A percentile compares a stretch with the other conserved stretches of the same genome.
Conservation (phyloP, 1,140 invertebrate species). For the Metopolophium dirhodum region DNA sequence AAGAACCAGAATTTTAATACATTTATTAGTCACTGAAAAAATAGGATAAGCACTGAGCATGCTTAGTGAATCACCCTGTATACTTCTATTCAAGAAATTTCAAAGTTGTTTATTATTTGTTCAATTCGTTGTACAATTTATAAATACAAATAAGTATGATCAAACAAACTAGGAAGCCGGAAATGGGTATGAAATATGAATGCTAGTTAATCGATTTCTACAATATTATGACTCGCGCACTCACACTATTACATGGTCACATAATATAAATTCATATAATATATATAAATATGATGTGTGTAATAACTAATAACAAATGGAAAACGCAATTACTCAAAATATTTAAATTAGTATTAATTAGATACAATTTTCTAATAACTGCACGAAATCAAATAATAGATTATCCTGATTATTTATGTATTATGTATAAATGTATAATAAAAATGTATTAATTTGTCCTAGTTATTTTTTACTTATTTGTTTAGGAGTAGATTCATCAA, state of each 20-base stretch:
- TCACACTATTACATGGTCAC: background rate
- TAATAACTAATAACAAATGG: background rate
- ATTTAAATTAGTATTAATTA: background rate
- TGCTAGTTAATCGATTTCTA: background rate
- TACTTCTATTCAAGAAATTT: background rate
- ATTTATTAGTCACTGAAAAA: too few species aligned
- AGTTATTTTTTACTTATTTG: background rate
- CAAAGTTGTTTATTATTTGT: background rate
- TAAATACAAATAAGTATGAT: conserved; percentile 8
- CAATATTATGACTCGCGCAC: background rate
- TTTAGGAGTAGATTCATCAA: background rate
- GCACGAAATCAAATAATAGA: background rate
- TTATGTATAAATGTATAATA: background rate
- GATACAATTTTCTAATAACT: background rate
- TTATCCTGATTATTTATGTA: background rate
- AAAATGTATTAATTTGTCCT: background rate
- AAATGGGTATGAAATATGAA: background rate
- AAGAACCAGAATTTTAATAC: background rate
- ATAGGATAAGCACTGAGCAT: too few species aligned
- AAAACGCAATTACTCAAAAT: background rate
- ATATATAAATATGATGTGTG: background rate
- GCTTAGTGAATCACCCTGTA: background rate
- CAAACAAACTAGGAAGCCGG: background rate
- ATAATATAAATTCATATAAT: background rate
- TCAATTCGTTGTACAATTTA: background rate